A percentile compares a stretch with the other conserved stretches of the same genome.
Conservation (phyloP, 2,888 invertebrate species). For the Drosophila algonquin region DNA sequence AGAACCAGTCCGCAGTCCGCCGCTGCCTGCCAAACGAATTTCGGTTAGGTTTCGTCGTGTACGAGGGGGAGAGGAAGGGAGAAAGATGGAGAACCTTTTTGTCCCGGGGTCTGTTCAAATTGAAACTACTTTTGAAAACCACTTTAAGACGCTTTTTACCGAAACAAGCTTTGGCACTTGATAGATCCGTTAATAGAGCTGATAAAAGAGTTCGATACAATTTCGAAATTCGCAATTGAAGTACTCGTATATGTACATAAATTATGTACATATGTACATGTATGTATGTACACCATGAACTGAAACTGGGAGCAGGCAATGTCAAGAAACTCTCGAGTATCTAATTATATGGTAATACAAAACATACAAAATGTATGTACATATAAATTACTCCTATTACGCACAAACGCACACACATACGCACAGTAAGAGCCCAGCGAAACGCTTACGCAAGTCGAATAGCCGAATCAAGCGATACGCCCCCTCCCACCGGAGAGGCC, state of each 20-base stretch:
- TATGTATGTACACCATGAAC: no score
- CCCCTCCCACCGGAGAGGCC: conserved; percentile 8
- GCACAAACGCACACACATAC: conserved; percentile 26
- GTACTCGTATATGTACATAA: conserved; percentile 33
- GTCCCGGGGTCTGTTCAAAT: not conserved
- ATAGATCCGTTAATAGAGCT: conserved; percentile 76
- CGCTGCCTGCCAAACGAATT: not conserved
- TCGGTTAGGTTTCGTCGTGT: not conserved
- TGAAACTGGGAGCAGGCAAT: conserved; percentile 49
- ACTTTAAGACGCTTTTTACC: not conserved
- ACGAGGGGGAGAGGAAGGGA: not conserved
- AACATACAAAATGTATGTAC: conserved; percentile 75
- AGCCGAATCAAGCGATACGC: conserved; percentile 15
- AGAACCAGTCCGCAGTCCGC: not conserved
- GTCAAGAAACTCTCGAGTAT: conserved; percentile 75
- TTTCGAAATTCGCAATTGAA: conserved; percentile 51
- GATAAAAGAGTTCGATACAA: conserved; percentile 75
- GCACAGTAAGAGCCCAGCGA: conserved; percentile 1
- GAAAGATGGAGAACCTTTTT: not conserved
- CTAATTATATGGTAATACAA: conserved; percentile 77
- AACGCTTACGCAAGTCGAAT: conserved; percentile 44
- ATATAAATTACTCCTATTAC: conserved; percentile 79
- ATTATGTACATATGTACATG: no score
- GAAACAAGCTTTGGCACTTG: conserved; percentile 59
- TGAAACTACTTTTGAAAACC: not conserved